These are phyloP conservation scores for Lagria hirta DNA, from an alignment of 2,888 invertebrate species.

Conservation along the genomic window DNA sequence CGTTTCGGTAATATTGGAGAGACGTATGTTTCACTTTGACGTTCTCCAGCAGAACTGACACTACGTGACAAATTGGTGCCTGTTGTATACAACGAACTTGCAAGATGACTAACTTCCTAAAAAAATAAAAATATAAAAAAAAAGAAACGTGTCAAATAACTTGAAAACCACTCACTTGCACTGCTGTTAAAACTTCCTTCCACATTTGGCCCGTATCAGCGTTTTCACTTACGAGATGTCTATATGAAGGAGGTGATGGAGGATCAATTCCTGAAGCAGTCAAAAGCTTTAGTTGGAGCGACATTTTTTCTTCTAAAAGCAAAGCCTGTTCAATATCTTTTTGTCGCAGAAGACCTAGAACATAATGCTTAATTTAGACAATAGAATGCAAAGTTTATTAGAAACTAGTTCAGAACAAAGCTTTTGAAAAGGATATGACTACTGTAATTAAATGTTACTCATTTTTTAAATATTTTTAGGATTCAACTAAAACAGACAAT, in stretches of 20 bases:
- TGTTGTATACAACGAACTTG: constrained; percentile 70
- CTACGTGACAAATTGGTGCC: constrained; percentile 84
- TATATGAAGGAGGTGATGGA: constrained; percentile 68
- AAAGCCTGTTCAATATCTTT: constrained; percentile 87
- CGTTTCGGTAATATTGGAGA: constrained; percentile 86
- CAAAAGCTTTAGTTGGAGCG: constrained; percentile 75
- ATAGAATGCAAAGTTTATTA: constrained; percentile 9
- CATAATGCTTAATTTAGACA: too few relatives aligned
- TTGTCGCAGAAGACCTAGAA: constrained; percentile 78
- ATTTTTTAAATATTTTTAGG: too few relatives aligned
- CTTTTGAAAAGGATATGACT: too few relatives aligned
- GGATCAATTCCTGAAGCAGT: constrained; percentile 69
- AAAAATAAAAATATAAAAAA: constrained; percentile 13
- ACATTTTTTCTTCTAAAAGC: constrained; percentile 86
- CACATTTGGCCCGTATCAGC: constrained; percentile 77
- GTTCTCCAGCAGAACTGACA: constrained; percentile 91
- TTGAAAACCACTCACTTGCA: constrained; percentile 59
- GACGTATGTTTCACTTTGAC: constrained; percentile 82
- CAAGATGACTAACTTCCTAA: constrained; percentile 74
- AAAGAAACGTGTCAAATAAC: neutral
- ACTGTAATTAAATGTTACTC: too few relatives aligned
- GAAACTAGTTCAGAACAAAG: too few relatives aligned
- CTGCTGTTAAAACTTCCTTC: constrained; percentile 78
- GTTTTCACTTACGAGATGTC: constrained; percentile 74
- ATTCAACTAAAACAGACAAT: too few relatives aligned